Evolutionary conservation across 2,888 invertebrate genomes (phyloP), one percentile per base, ranked within the genome.

Genomic region (Agrypnus murinus): DNA sequence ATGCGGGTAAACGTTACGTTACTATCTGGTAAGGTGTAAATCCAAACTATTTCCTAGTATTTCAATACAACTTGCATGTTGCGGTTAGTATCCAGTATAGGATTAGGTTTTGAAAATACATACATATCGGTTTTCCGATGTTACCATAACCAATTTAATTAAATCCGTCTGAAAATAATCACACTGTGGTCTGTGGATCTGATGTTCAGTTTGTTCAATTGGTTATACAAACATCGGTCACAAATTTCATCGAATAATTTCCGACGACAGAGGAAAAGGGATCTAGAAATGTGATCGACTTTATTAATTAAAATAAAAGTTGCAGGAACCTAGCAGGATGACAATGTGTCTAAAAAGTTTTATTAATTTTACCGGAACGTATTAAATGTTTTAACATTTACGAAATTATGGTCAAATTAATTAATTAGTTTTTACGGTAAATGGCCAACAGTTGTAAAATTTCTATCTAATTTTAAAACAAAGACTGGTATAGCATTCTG

Each of bases 111-210:
- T 12, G 7, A 14, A 4, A 7, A 15, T 15, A 3, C n/a, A 46
- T 31, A 48, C 48, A 25, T 8, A 46, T 17, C 17, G 12, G 48
- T 5, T 25, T 48, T 48, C 25, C 25, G 6, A n/a, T 48, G 25
- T 6, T 31, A 48, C 25, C 48, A n/a, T 48, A 19, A 31, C 48
- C 48, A 48, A 48, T 48, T 48, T 48, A 48, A 48, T 48, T 25
- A 25, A 48, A 15, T 48, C 25, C 12, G 48, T 6, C 25, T 10
- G 48, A 48, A 48, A 48, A 48, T 25, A 48, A 48, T 48, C 48
- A 48, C 10, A 10, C 25, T 31, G 25, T 19, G 48, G 10, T 31
- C 19, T 6, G 6, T 17, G 25, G 19, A n/a, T 4, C 2, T 6
- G n/a, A 19, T 6, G 48, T 31, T 25, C 48, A 48, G 25, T 25